Evolutionary conservation across 2,113 vertebrate species (phyloP), one percentile per base, ranked within the genome.

Genomic region (Formicarius rufipectus): DNA sequence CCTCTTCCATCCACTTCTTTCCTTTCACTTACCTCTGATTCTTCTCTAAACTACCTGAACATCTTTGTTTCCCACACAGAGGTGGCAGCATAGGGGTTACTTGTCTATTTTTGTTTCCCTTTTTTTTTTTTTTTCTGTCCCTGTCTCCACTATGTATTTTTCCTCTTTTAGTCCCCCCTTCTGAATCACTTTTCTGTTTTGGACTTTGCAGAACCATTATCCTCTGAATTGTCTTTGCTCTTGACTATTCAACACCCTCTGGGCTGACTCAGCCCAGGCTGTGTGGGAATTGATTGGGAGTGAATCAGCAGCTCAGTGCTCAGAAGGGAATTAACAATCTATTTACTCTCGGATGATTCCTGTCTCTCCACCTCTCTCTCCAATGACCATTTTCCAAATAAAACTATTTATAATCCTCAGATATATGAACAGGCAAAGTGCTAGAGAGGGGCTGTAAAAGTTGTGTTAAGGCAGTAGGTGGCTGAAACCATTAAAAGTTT

Each of bases 241-340:
- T 95, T 96, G 92, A 96, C 90, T 92, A 77, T 95, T 89, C 92
- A 95, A 96, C 83, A 58, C 96, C 97, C 90, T 97, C 97, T 94
- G 91, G 72, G 86, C 91, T 98, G 97, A 98, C 97, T 98, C 98
- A 98, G 96, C 96, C 73, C 6, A 81, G 88, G 95, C 79, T 97
- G 96, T 95, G 97, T 98, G 97, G 97, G 97, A 97, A 87, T 69
- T 63, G 67, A 93, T 75, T 31, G 55, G 49, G 95, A 93, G 66
- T 93, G 96, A 97, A 87, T 97, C 96, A 96, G 96, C 62, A 82
- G 75, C 85, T 59, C 53, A 76, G 68, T 91, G 52, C 75, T 96
- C 90, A 80, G 89, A 93, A 90, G 95, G 93, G 93, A 95, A 95
- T 71, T 87, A 91, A 86, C 91, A 80, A 79, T 91, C 91, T 96